Conservation (phyloP, 1,140 invertebrate genomes). For the Drosophila kanapiae region DNA sequence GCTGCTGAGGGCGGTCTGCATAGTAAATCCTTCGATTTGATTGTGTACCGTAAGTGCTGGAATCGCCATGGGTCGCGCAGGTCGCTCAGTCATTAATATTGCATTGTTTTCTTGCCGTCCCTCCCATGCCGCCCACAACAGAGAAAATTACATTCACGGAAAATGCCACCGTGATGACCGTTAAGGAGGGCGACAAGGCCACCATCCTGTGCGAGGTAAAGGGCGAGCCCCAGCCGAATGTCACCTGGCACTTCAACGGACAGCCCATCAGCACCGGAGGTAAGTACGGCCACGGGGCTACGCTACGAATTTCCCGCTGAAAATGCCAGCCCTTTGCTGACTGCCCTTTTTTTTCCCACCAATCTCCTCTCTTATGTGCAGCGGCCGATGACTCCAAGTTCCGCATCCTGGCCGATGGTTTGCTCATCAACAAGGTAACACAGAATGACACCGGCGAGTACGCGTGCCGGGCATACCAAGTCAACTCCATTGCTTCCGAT, state of each 20-base stretch:
- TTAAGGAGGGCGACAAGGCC: slow-evolving; percentile 85
- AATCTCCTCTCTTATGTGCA: slow-evolving; percentile 6
- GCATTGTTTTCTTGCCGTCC: slow-evolving; percentile 57
- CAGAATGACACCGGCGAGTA: slow-evolving; percentile 86
- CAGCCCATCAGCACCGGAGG: slow-evolving; percentile 74
- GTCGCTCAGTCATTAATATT: slow-evolving; percentile 70
- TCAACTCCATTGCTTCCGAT: slow-evolving; percentile 85
- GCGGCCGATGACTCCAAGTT: slow-evolving; percentile 80
- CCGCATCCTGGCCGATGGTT: slow-evolving; percentile 85
- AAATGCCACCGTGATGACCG: slow-evolving; percentile 84
- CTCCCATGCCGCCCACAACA: slow-evolving; percentile 24
- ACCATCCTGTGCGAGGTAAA: slow-evolving; percentile 86
- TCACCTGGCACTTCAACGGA: slow-evolving; percentile 86
- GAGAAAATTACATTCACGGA: slow-evolving; percentile 86
- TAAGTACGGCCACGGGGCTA: slow-evolving; percentile 57
- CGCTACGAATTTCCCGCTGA: slow-evolving; percentile 51
- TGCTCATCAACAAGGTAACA: slow-evolving; percentile 86
- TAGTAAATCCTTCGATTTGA: slow-evolving; percentile 83
- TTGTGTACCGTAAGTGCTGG: slow-evolving; percentile 85
- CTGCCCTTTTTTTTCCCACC: slow-evolving; percentile 4
- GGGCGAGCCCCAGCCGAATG: slow-evolving; percentile 86
- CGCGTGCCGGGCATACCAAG: slow-evolving; percentile 86
- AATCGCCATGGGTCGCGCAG: slow-evolving; percentile 15
- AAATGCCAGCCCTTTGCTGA: slow-evolving; percentile 1
- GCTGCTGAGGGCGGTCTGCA: slow-evolving; percentile 65